Evolutionary conservation across 2,113 vertebrate genomes (phyloP).

Genomic region (Arenaria interpres): DNA sequence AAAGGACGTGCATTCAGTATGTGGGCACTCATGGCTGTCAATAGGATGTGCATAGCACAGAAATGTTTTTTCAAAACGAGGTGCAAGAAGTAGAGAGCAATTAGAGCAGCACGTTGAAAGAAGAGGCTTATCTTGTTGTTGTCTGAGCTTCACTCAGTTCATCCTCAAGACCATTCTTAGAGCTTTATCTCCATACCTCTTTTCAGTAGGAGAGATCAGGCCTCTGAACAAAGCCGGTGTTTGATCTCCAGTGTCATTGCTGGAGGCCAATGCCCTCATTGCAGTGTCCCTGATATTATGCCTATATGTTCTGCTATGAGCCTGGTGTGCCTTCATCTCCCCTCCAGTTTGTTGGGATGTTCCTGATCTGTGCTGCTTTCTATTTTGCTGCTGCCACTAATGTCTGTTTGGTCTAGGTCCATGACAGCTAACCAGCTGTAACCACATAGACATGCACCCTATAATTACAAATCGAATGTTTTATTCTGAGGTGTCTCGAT

Average conservation of each 20-base stretch:
- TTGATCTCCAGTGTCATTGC: neutral
- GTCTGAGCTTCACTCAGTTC: neutral
- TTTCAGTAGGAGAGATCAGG: neutral
- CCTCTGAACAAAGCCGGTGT: neutral
- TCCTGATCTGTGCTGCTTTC: neutral
- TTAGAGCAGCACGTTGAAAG: neutral
- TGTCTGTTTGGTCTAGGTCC: neutral
- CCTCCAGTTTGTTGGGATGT: neutral
- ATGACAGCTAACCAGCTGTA: neutral
- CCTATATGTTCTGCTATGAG: neutral
- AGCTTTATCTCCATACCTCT: neutral
- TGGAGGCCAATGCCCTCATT: neutral
- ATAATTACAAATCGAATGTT: neutral
- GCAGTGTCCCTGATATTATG: neutral
- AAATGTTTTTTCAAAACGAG: neutral
- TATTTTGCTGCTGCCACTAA: neutral
- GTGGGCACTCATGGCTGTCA: neutral
- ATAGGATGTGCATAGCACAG: neutral
- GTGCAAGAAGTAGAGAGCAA: accelerated
- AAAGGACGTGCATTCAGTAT: accelerated
- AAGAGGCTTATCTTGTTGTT: neutral
- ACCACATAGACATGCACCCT: neutral
- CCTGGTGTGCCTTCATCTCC: neutral
- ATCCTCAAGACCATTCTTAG: neutral
- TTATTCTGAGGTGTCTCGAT: neutral